Evolutionary conservation across 2,888 invertebrate species (phyloP).

Genomic region (Conomelus anceps): DNA sequence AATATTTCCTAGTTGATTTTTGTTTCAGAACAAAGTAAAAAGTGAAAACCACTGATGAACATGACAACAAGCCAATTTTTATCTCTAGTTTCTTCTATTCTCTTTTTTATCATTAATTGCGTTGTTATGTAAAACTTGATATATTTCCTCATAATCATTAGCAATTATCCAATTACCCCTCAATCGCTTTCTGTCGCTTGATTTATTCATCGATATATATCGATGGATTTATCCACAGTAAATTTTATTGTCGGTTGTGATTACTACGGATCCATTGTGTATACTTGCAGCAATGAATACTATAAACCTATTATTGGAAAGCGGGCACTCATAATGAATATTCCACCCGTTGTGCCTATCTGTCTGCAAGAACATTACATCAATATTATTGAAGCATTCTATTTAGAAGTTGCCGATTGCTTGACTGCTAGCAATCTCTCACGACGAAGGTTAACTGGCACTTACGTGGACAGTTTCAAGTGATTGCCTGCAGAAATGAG

Average conservation of each 20-base stretch:
- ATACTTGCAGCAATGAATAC: background rate
- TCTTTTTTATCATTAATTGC: background rate
- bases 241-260: background rate
- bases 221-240: background rate
- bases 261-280: background rate
- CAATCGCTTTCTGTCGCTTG: background rate
- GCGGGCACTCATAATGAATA: background rate
- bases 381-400: background rate
- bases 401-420: background rate
- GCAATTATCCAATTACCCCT: background rate
- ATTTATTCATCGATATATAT: no score
- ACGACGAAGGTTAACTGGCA: background rate
- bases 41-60: background rate
- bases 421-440: background rate
- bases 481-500: background rate
- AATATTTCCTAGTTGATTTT: background rate
- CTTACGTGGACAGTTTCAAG: background rate
- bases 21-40: background rate
- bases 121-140: background rate
- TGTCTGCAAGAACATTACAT: background rate
- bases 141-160: background rate
- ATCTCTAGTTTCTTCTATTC: background rate
- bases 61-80: background rate
- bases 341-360: background rate
- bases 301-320: background rate